Evolutionary conservation across 1,140 invertebrate genomes (phyloP).

Genomic region (Amyelois transitella): DNA sequence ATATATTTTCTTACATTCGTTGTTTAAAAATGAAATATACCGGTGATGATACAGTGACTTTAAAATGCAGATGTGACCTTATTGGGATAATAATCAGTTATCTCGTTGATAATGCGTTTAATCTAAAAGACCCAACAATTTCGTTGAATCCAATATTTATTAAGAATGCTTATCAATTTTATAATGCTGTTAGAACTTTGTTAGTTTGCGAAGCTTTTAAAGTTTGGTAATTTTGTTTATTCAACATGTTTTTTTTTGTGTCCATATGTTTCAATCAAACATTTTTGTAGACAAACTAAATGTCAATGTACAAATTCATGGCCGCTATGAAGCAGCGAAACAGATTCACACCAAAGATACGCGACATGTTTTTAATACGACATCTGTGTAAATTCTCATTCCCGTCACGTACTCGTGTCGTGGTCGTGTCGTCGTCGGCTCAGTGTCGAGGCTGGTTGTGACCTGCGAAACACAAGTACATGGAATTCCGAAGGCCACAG

Average conservation of each 20-base stretch:
- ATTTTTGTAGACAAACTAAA: not conserved
- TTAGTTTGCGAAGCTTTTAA: too few relatives aligned
- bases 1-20: not conserved
- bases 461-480: not conserved
- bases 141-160: too few relatives aligned
- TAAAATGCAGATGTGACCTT: too few relatives aligned
- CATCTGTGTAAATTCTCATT: slow-evolving; percentile 6
- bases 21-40: slow-evolving; percentile 1
- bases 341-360: not conserved
- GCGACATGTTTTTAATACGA: not conserved
- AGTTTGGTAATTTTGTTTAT: too few relatives aligned
- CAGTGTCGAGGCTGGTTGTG: slow-evolving; percentile 18
- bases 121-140: too few relatives aligned
- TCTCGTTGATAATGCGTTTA: too few relatives aligned
- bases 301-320: slow-evolving; percentile 12
- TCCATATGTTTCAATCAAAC: not conserved
- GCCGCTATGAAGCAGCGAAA: not conserved
- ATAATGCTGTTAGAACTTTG: too few relatives aligned
- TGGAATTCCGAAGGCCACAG: not conserved
- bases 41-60: not conserved
- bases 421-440: slow-evolving; percentile 7
- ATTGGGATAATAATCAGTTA: too few relatives aligned
- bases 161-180: too few relatives aligned
- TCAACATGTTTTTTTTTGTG: too few relatives aligned
- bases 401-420: slow-evolving; percentile 10